A percentile compares a stretch with the other conserved stretches of the same genome.
Conservation (phyloP, 2,797 vertebrate genomes). For the Neosilurus mollespiculum region DNA sequence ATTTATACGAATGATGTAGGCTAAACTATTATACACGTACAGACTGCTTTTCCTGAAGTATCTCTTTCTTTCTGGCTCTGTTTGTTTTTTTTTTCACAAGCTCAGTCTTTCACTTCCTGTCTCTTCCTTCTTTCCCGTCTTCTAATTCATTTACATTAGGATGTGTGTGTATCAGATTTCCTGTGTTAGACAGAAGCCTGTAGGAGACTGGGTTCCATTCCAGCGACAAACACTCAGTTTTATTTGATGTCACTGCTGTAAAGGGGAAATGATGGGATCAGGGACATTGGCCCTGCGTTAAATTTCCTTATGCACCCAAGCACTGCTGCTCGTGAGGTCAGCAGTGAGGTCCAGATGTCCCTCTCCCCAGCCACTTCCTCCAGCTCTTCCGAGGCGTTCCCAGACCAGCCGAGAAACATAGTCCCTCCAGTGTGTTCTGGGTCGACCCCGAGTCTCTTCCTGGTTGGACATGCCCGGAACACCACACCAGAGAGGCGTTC, state of each 20-base stretch:
- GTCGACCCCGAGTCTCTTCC: too few relatives aligned
- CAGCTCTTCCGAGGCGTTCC: too few relatives aligned
- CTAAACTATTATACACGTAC: not conserved
- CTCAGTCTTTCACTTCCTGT: slow-evolving; percentile 3
- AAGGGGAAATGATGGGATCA: slow-evolving; percentile 31
- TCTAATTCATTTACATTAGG: slow-evolving; percentile 43
- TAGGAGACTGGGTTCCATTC: slow-evolving; percentile 22
- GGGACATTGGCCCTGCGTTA: slow-evolving; percentile 29
- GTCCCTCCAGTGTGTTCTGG: too few relatives aligned
- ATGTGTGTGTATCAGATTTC: slow-evolving; percentile 43
- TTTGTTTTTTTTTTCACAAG: slow-evolving; percentile 3
- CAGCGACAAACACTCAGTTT: slow-evolving; percentile 28
- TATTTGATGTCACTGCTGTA: slow-evolving; percentile 38
- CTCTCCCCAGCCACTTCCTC: too few relatives aligned
- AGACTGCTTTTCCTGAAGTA: slow-evolving; percentile 1
- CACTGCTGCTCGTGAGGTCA: not conserved
- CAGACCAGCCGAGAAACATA: too few relatives aligned
- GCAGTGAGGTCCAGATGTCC: too few relatives aligned
- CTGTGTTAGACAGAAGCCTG: slow-evolving; percentile 23
- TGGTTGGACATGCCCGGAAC: too few relatives aligned
- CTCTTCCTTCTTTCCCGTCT: slow-evolving; percentile 10
- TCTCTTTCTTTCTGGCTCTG: slow-evolving; percentile 2
- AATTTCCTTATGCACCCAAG: slow-evolving; percentile 22
- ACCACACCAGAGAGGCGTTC: too few relatives aligned
- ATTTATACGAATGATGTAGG: not conserved